Evolutionary conservation across 2,113 vertebrate genomes (phyloP).

Genomic region (Illadopsis cleaveri): DNA sequence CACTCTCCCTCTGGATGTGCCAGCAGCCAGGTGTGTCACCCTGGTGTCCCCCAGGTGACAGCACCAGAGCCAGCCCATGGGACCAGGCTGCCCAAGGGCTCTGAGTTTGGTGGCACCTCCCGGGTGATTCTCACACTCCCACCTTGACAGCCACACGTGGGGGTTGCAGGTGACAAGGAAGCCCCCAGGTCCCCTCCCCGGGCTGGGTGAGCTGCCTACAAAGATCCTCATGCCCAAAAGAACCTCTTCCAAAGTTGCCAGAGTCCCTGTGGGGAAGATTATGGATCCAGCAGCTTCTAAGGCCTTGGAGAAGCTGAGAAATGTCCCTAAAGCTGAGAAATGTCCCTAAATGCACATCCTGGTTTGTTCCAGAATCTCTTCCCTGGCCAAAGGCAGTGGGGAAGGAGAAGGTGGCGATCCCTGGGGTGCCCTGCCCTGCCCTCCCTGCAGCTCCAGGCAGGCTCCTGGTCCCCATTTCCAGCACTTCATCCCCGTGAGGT

Average conservation of each 20-base stretch:
- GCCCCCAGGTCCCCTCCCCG: accelerated
- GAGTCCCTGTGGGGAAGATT: neutral
- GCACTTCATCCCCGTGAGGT: accelerated
- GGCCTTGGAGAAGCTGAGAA: neutral
- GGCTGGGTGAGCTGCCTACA: neutral
- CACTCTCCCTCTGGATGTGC: neutral
- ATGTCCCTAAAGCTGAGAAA: neutral
- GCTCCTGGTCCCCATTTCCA: neutral
- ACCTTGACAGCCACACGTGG: accelerated
- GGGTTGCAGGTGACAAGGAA: neutral
- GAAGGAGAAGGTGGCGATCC: accelerated
- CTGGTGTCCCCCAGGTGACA: neutral
- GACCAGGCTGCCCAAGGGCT: neutral
- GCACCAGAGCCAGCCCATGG: neutral
- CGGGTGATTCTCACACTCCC: neutral
- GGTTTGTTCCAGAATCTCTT: neutral
- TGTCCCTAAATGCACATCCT: neutral
- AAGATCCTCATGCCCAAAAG: neutral
- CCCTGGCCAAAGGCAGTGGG: neutral
- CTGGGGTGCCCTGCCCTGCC: neutral
- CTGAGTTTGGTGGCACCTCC: neutral
- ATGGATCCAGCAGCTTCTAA: neutral
- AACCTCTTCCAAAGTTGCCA: neutral
- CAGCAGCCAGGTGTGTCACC: neutral
- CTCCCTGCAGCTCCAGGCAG: neutral